These are phyloP conservation scores for Cheirogaleus major DNA, from an alignment of 2,797 vertebrate species.

Conservation along the genomic window DNA sequence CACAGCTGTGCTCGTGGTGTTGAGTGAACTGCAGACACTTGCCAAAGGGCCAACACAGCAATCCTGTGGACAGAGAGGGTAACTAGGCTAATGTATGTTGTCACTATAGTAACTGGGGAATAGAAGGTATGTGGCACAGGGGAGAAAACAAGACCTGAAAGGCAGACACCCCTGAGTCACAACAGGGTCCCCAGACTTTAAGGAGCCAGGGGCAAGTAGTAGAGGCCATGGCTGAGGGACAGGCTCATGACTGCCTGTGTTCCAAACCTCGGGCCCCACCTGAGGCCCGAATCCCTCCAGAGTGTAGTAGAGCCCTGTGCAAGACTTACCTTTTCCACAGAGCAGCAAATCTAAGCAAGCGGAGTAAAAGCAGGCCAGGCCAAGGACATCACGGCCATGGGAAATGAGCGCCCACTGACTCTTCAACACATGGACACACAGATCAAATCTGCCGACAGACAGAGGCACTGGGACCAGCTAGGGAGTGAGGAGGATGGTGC, in stretches of 20 bases:
- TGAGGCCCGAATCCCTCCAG: not conserved
- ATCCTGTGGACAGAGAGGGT: slow-evolving; percentile 23
- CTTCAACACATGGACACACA: slow-evolving; percentile 58
- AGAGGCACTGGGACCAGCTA: slow-evolving; percentile 8
- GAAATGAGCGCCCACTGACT: slow-evolving; percentile 46
- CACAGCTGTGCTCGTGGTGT: slow-evolving; percentile 29
- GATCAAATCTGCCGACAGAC: slow-evolving; percentile 55
- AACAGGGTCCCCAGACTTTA: not conserved
- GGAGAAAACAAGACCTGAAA: not conserved
- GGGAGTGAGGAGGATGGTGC: not conserved
- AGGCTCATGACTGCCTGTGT: not conserved
- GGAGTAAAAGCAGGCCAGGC: slow-evolving; percentile 65
- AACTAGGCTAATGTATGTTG: not conserved
- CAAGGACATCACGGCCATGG: slow-evolving; percentile 38
- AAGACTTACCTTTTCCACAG: slow-evolving; percentile 44
- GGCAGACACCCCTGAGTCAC: not conserved
- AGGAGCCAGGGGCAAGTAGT: not conserved
- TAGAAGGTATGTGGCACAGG: not conserved
- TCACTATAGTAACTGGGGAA: not conserved
- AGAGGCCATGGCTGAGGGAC: not conserved
- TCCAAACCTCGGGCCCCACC: not conserved
- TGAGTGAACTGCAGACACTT: slow-evolving; percentile 56
- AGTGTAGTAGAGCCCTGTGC: not conserved
- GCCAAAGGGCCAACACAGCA: slow-evolving; percentile 14
- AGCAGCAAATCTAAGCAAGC: slow-evolving; percentile 69